Conservation (phyloP, 2,888 invertebrate species). For the Abrostola triplasia region DNA sequence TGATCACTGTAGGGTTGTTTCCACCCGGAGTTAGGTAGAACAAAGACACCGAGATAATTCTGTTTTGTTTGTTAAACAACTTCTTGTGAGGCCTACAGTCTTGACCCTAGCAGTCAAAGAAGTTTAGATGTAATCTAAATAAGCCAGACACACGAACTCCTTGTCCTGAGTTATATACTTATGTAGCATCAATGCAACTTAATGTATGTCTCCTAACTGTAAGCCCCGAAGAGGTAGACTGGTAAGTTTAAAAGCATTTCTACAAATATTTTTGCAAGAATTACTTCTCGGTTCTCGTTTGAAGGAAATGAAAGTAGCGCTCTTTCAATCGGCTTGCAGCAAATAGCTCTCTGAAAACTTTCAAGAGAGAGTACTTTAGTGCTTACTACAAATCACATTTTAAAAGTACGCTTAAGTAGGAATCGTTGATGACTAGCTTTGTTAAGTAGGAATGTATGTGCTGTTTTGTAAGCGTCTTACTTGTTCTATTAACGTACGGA, state of each 20-base stretch:
- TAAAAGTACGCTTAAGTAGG: background rate
- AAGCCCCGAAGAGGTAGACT: no score
- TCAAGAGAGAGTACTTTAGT: background rate
- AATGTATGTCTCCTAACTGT: no score
- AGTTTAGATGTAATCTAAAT: background rate
- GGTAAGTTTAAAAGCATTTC: background rate
- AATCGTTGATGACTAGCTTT: background rate
- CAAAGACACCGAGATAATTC: slow-evolving; percentile 5
- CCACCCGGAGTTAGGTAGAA: background rate
- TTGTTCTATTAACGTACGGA: no score
- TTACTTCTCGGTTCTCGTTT: background rate
- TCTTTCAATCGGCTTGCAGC: background rate
- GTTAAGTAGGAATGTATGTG: no score
- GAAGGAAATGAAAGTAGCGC: background rate
- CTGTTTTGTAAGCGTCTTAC: no score
- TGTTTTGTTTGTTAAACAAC: slow-evolving; percentile 1
- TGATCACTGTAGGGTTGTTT: background rate
- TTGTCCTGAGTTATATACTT: no score
- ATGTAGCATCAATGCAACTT: no score
- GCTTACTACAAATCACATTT: background rate
- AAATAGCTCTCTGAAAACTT: background rate
- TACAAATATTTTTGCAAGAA: background rate
- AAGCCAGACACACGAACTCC: no score
- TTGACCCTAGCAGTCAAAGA: background rate
- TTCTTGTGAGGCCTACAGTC: background rate